A percentile compares a stretch with the other conserved stretches of the same genome.
phyloP scores from a whole-genome alignment of 2,888 invertebrate genomes.

The Coecobrya sp. region DNA sequence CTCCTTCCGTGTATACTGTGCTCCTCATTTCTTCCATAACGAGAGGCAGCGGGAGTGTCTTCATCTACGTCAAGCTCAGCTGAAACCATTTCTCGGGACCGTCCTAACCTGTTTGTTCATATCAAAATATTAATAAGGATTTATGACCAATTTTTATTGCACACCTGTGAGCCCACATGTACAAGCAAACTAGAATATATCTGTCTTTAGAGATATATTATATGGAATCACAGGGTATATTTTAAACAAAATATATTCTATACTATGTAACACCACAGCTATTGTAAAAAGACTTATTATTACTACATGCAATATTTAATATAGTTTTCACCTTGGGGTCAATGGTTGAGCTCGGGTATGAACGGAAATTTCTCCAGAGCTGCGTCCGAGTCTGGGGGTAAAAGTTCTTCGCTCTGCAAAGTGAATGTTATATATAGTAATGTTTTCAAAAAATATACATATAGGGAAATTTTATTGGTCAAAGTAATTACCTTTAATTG shows the following conservation, averaged over 20 bases:
- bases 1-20: slow-evolving; percentile 63
- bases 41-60: slow-evolving; percentile 56
- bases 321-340: slow-evolving; percentile 81
- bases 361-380: slow-evolving; percentile 80
- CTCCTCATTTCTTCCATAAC: slow-evolving; percentile 58
- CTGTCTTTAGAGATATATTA: too few species aligned
- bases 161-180: neutral
- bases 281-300: too few species aligned
- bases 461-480: neutral
- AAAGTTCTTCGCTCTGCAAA: slow-evolving; percentile 85
- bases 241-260: too few species aligned
- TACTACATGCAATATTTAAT: too few species aligned
- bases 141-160: neutral
- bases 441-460: neutral
- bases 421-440: neutral
- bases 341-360: slow-evolving; percentile 82
- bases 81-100: slow-evolving; percentile 81
- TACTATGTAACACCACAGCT: too few species aligned
- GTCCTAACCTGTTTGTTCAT: slow-evolving; percentile 71
- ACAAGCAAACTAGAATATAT: too few species aligned
- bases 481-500: slow-evolving; percentile 82
- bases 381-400: slow-evolving; percentile 89
- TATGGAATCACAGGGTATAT: too few species aligned
- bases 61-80: slow-evolving; percentile 80
- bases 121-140: neutral